These are phyloP conservation scores for Hydrotaea diabolus DNA, from an alignment of 2,888 invertebrate species.

Conservation along the genomic window DNA sequence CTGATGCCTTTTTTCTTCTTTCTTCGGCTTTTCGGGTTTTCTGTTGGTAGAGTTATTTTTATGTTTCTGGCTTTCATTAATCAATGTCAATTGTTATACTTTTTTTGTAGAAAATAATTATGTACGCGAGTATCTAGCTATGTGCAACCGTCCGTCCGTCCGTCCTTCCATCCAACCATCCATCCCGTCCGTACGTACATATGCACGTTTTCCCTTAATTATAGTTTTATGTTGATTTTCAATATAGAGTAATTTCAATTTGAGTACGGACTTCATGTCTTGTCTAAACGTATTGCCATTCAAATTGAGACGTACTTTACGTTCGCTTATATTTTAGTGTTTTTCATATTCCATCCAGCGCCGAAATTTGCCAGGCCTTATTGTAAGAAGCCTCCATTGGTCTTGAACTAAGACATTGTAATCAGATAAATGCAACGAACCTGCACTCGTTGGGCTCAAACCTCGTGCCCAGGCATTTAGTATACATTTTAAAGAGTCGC, in stretches of 20 bases:
- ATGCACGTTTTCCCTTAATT: constrained; percentile 40
- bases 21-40: neutral
- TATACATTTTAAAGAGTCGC: too few species aligned
- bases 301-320: neutral
- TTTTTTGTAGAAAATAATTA: constrained; percentile 43
- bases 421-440: too few species aligned
- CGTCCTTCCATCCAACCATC: neutral
- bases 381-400: neutral
- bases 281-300: neutral
- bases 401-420: neutral
- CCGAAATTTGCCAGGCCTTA: neutral
- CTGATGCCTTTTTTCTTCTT: neutral
- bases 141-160: neutral
- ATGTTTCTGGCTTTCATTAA: constrained; percentile 75
- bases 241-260: constrained; percentile 37
- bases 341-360: neutral
- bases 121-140: constrained; percentile 18
- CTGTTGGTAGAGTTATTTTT: constrained; percentile 33
- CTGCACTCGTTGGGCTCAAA: too few species aligned
- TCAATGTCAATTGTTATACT: constrained; percentile 75
- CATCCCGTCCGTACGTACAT: neutral
- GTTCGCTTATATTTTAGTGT: too few species aligned
- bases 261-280: neutral
- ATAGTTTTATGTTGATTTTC: constrained; percentile 40
- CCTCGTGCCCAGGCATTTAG: too few species aligned